A percentile compares a stretch with the other conserved stretches of the same genome.
Evolutionary conservation across 2,888 invertebrate genomes (phyloP).

Genomic region (Drosophila rubida): DNA sequence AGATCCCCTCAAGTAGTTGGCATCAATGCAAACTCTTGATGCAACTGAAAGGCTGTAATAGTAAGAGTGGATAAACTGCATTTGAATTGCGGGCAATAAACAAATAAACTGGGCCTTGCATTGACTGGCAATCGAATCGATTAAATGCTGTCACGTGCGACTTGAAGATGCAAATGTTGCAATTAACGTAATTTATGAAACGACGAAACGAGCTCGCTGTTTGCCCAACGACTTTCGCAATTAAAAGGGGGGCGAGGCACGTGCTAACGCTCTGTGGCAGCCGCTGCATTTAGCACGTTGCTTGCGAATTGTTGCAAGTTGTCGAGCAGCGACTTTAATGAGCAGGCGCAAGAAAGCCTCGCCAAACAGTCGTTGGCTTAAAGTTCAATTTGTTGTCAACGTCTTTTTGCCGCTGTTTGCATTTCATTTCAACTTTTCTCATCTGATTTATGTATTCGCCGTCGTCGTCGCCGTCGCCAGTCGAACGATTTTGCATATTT

Average conservation of each 20-base stretch:
- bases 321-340: slow-evolving; percentile 67
- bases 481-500: slow-evolving; percentile 72
- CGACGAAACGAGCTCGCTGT: slow-evolving; percentile 50
- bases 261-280: slow-evolving; percentile 21
- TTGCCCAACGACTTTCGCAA: slow-evolving; percentile 55
- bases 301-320: slow-evolving; percentile 75
- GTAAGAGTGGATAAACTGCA: background rate
- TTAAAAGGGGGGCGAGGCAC: slow-evolving; percentile 62
- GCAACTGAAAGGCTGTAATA: background rate
- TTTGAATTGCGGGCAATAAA: background rate
- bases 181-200: slow-evolving; percentile 73
- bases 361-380: background rate
- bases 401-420: slow-evolving; percentile 65
- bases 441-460: slow-evolving; percentile 75
- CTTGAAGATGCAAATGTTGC: slow-evolving; percentile 54
- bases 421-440: slow-evolving; percentile 72
- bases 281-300: slow-evolving; percentile 60
- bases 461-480: slow-evolving; percentile 39
- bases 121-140: background rate
- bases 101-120: background rate
- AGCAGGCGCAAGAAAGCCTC: slow-evolving; percentile 27
- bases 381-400: slow-evolving; percentile 16
- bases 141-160: slow-evolving; percentile 38
- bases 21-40: background rate
- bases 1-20: background rate